A percentile compares a stretch with the other conserved stretches of the same genome.
These are phyloP conservation scores for Phrixothrix hirtus DNA, from an alignment of 2,888 invertebrate species.

Conservation along the genomic window DNA sequence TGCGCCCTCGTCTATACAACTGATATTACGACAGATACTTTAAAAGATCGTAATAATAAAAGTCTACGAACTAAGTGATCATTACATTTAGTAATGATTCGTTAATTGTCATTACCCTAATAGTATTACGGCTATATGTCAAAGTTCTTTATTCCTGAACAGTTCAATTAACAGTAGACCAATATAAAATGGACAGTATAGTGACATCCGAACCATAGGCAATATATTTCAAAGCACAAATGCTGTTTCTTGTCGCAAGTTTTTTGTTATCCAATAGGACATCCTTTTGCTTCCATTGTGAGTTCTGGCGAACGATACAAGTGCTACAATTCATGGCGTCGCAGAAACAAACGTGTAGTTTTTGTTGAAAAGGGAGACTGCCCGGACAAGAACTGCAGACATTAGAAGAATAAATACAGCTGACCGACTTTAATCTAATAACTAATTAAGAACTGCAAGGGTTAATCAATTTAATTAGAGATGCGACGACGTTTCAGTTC, in stretches of 20 bases:
- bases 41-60: constrained; percentile 34
- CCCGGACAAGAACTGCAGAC: constrained; percentile 17
- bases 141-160: constrained; percentile 7
- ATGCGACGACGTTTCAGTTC: constrained; percentile 29
- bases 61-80: constrained; percentile 25
- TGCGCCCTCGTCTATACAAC: constrained; percentile 26
- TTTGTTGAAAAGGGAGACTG: constrained; percentile 21
- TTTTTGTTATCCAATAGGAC: constrained; percentile 46
- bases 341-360: constrained; percentile 34
- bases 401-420: constrained; percentile 14
- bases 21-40: constrained; percentile 28
- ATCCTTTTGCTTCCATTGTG: constrained; percentile 46
- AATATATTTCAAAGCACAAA: constrained; percentile 47
- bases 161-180: too few relatives aligned
- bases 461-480: constrained; percentile 34
- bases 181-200: constrained; percentile 19
- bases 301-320: constrained; percentile 45
- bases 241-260: constrained; percentile 45
- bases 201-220: constrained; percentile 38
- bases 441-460: constrained; percentile 35
- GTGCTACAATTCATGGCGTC: constrained; percentile 42
- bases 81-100: constrained; percentile 20
- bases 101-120: too few relatives aligned
- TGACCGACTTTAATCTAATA: constrained; percentile 36
- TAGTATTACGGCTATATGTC: neutral